These are phyloP conservation scores for Meriones unguiculatus DNA, from an alignment of 2,113 vertebrate genomes.

Conservation along the genomic window DNA sequence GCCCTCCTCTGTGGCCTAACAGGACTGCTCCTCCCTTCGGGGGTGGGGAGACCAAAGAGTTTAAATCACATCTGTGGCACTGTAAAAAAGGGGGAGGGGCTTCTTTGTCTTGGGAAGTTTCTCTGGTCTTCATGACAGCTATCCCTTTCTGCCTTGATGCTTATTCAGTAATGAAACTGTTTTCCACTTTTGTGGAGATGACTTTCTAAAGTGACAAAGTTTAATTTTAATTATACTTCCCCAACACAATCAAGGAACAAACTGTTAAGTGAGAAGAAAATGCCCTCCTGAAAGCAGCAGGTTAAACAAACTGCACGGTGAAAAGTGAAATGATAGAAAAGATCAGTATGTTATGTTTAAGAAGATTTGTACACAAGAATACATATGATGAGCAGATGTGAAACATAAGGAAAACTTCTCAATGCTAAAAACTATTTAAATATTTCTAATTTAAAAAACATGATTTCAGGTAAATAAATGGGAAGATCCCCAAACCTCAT, in stretches of 20 bases:
- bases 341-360: background rate
- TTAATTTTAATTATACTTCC: background rate
- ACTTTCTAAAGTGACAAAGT: background rate
- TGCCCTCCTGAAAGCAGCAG: background rate
- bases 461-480: background rate
- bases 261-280: background rate
- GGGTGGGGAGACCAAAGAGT: too few relatives aligned
- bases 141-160: background rate
- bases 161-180: background rate
- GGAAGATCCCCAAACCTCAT: background rate
- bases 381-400: background rate
- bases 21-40: too few relatives aligned
- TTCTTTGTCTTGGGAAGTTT: background rate
- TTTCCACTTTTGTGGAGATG: background rate
- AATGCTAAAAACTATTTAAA: background rate
- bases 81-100: background rate
- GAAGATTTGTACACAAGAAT: background rate
- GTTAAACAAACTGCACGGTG: background rate
- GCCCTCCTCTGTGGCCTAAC: too few relatives aligned
- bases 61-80: background rate
- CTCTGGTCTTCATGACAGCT: background rate
- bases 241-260: background rate
- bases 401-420: background rate
- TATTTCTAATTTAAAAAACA: background rate
- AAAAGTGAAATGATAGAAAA: conserved; percentile 10